These are phyloP conservation scores for Apostichopus californicus DNA, from an alignment of 35 echinoderm and acorn worm species.

Conservation along the genomic window DNA sequence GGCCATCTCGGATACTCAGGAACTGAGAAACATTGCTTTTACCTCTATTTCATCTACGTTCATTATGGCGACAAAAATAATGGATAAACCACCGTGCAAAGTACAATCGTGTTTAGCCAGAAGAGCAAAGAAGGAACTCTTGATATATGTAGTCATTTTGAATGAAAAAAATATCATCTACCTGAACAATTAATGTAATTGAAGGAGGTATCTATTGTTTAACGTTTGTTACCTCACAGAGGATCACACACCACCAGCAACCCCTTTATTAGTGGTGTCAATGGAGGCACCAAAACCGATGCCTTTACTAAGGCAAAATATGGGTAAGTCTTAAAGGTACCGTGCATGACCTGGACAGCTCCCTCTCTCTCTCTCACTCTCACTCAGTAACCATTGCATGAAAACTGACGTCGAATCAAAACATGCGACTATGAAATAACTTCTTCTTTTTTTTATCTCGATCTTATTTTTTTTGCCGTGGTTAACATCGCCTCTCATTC, in stretches of 20 bases:
- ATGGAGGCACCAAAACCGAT: constrained; percentile 77
- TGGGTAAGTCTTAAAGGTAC: constrained; percentile 80
- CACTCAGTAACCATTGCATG: not conserved
- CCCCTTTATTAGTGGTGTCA: constrained; percentile 64
- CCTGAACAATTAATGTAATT: too few relatives aligned
- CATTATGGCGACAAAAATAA: too few relatives aligned
- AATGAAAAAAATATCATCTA: too few relatives aligned
- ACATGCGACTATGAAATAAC: too few relatives aligned
- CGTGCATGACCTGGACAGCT: constrained; percentile 2
- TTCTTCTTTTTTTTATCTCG: too few relatives aligned
- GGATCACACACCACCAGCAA: constrained; percentile 75
- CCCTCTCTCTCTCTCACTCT: not conserved
- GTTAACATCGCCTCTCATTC: not conserved
- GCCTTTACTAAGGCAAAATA: constrained; percentile 69
- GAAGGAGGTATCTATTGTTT: not conserved
- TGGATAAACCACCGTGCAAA: too few relatives aligned
- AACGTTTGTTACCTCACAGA: constrained; percentile 69
- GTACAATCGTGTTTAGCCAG: too few relatives aligned
- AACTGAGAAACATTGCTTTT: too few relatives aligned
- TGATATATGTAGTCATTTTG: too few relatives aligned
- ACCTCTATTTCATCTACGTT: too few relatives aligned
- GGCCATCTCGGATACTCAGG: too few relatives aligned
- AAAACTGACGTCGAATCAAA: not conserved
- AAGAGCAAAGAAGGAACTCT: too few relatives aligned
- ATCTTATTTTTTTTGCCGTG: not conserved